Evolutionary conservation across 1,140 invertebrate species (phyloP).

Genomic region (Ruditapes philippinarum): DNA sequence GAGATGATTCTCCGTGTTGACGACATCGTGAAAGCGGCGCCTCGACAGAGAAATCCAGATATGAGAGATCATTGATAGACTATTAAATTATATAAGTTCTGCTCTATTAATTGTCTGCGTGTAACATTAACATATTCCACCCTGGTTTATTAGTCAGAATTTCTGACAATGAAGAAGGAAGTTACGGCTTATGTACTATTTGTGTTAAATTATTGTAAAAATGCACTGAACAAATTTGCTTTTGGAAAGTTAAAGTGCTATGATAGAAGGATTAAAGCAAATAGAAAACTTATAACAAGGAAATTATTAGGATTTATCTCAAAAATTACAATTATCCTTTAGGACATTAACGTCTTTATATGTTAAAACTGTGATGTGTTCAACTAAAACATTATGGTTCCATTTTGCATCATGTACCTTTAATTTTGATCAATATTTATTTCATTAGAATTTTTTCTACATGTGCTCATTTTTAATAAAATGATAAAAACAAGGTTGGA

Average conservation of each 20-base stretch:
- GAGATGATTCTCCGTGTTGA: conserved; percentile 99
- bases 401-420: neutral
- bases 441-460: conserved; percentile 21
- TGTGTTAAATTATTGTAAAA: too few species aligned
- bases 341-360: too few species aligned
- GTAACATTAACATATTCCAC: too few species aligned
- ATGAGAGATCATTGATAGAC: conserved; percentile 86
- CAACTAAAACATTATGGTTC: neutral
- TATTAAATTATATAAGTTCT: neutral
- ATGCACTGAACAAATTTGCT: too few species aligned
- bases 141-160: too few species aligned
- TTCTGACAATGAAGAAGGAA: too few species aligned
- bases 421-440: conserved; percentile 48
- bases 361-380: conserved; percentile 6
- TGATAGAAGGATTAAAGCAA: too few species aligned
- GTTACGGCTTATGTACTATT: too few species aligned
- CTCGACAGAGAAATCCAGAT: conserved; percentile 95
- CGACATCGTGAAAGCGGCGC: conserved; percentile 98
- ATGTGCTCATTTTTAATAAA: conserved; percentile 55
- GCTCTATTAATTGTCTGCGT: neutral
- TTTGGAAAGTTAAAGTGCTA: too few species aligned
- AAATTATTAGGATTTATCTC: too few species aligned
- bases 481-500: neutral
- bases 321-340: too few species aligned
- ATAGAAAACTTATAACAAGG: too few species aligned